Evolutionary conservation across 2,797 vertebrate genomes (phyloP), one percentile per base, ranked within the genome.

Genomic region (Xiphorhynchus erythropygius): DNA sequence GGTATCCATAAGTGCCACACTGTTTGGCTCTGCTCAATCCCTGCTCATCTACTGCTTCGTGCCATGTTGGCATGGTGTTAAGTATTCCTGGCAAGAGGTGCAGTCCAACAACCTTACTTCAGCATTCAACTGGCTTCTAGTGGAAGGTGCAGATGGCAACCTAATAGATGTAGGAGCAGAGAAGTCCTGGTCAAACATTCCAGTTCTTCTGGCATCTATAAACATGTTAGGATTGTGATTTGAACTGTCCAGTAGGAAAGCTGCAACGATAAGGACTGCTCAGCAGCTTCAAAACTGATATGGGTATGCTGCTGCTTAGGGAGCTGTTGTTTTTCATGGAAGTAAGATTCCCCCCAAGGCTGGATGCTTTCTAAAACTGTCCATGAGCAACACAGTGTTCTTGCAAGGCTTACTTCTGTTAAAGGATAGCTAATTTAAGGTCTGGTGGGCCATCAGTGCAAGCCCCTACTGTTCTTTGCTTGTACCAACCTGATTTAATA

Each of bases 401-500:
- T 70, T 10, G 13, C 18, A 56, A 83, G 73, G 64, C 39, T 33
- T 83, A 11, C 15, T 73, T 84, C 56, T 87, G 30, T 73, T 86
- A 69, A 37, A 80, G 59, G 47, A 22, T 44, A 41, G 64, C 25
- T 81, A n/a, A 46, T 35, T 44, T 33, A 52, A 84, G 59, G 30
- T 30, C n/a, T 63, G 28, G 35, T 74, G 64, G 67, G 30, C 59
- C 25, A n/a, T 27, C 44, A 44, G 1, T 47, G 62, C 50, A 35
- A 17, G 42, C 35, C 90, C 23, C 57, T 69, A 24, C 62, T 76
- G 55, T 65, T 68, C 69, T 89, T 76, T 84, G 65, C 62, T 77
- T 84, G 5, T 68, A 55, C 42, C 83, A 88, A 49, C 69, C 42
- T 82, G 75, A 68, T 90, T 91, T 86, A 77, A 86, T 78, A 69